phyloP scores from a whole-genome alignment of 2,888 invertebrate genomes.

The Cordilura impudica region DNA sequence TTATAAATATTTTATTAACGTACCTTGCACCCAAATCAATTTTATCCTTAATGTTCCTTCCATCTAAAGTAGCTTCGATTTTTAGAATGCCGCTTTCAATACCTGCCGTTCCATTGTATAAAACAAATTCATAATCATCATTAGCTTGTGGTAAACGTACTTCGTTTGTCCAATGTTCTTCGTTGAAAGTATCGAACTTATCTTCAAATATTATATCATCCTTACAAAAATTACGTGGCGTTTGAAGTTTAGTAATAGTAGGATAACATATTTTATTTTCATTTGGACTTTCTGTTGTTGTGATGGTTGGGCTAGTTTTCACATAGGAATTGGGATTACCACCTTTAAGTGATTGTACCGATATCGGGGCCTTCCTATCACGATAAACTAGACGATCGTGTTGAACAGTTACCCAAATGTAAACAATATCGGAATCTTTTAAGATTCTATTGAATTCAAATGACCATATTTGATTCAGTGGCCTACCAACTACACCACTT shows the following conservation, averaged over 20 bases:
- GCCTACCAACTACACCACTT: slow-evolving; percentile 77
- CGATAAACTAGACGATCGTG: slow-evolving; percentile 78
- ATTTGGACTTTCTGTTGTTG: background rate
- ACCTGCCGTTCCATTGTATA: slow-evolving; percentile 76
- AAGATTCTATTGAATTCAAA: slow-evolving; percentile 79
- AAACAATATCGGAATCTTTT: slow-evolving; percentile 80
- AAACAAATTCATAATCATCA: slow-evolving; percentile 79
- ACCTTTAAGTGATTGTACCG: slow-evolving; percentile 50
- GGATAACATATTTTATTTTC: slow-evolving; percentile 36
- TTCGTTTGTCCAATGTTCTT: slow-evolving; percentile 80
- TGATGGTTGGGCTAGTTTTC: background rate
- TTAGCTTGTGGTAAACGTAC: slow-evolving; percentile 80
- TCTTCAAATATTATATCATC: slow-evolving; percentile 82
- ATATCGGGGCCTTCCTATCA: slow-evolving; percentile 59
- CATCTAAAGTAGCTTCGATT: slow-evolving; percentile 75
- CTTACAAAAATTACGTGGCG: slow-evolving; percentile 74
- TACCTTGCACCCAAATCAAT: slow-evolving; percentile 76
- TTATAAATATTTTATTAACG: slow-evolving; percentile 23
- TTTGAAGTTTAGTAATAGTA: slow-evolving; percentile 41
- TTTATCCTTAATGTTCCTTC: slow-evolving; percentile 69
- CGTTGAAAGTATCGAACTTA: slow-evolving; percentile 79
- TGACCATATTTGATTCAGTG: slow-evolving; percentile 79
- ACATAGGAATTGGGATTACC: slow-evolving; percentile 33
- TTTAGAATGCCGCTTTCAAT: slow-evolving; percentile 72
- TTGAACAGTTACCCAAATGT: slow-evolving; percentile 82